Evolutionary conservation across 2,888 invertebrate species (phyloP), one percentile per base, ranked within the genome.

Genomic region (Lysandra coridon): DNA sequence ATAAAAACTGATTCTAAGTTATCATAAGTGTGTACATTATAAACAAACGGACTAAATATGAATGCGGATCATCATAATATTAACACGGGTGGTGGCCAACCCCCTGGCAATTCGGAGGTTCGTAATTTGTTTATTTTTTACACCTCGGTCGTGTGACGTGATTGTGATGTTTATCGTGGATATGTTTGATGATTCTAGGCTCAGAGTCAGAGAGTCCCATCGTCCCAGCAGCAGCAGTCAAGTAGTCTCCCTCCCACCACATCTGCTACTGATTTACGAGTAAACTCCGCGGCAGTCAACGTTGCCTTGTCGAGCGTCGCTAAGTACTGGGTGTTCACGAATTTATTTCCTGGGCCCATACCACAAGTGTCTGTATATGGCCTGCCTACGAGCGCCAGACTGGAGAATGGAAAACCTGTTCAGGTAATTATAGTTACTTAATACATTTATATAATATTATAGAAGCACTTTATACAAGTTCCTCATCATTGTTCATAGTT

Each of bases 261-360:
- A 79, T 95, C 95, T 81, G 96, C 96, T 78, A 96, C 96, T 7
- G 96, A 96, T 88, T 88, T 96, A 76, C 89, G 96, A 86, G 96
- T 96, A 74, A 96, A 96, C 87, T 96, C 96, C 0, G 96, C 96
- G 78, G 96, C 96, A 80, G 94, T 96, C 83, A 96, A 96, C 88
- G 96, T 97, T 86, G 96, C 97, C 87, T 95, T 97, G 92, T 96
- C 96, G 88, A 96, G 96, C 92, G 97, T 97, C 86, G 97, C 97
- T 83, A 97, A 97, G 91, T 97, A 97, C 90, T 97, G 97, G 97
- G 97, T 97, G 88, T 96, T 97, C 89, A 97, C 97, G 82, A 97
- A 97, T 95, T 94, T 97, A 83, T 96, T 97, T 88, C 97, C 97
- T 79, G 96, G 96, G 80, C 96, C 97, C 78, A 95, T 97, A 89